A percentile compares a stretch with the other conserved stretches of the same genome.
phyloP scores from a whole-genome alignment of 2,888 invertebrate genomes.

The Auanema freiburgensis region DNA sequence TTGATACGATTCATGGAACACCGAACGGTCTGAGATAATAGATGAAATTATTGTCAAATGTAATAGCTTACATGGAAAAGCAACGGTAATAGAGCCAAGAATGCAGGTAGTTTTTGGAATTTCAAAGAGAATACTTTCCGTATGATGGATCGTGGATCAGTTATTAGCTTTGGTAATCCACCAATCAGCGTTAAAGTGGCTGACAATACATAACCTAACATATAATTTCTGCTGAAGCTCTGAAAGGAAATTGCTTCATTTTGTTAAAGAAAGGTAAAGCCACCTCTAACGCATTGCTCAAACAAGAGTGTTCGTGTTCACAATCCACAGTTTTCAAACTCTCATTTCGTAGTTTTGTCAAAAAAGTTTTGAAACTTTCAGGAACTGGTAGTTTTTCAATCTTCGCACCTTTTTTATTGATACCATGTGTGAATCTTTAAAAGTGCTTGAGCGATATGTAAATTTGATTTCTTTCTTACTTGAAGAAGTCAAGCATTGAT shows the following conservation, averaged over 20 bases:
- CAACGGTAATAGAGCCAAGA: conserved; percentile 52
- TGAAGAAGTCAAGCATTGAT: neutral
- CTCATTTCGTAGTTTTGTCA: conserved; percentile 30
- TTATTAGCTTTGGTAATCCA: conserved; percentile 24
- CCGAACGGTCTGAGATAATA: conserved; percentile 70
- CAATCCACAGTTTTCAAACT: conserved; percentile 41
- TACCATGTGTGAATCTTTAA: conserved; percentile 29
- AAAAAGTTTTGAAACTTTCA: conserved; percentile 25
- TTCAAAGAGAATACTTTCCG: conserved; percentile 18
- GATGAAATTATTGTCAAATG: neutral
- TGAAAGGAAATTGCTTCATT: no score
- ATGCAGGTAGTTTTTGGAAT: conserved; percentile 49
- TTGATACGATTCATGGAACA: conserved; percentile 71
- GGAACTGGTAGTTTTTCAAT: conserved; percentile 33
- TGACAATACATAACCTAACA: conserved; percentile 61
- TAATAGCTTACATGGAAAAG: conserved; percentile 51
- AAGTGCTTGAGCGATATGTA: neutral
- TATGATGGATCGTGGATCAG: conserved; percentile 28
- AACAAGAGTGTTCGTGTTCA: conserved; percentile 50
- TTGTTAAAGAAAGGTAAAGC: no score
- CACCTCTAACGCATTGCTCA: conserved; percentile 48
- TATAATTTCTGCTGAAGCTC: conserved; percentile 59
- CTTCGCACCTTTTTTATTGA: conserved; percentile 32
- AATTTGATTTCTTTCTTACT: neutral
- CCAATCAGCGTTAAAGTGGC: conserved; percentile 26